phyloP scores from a whole-genome alignment of 1,140 invertebrate genomes.

The Leptinotarsa lineolata region DNA sequence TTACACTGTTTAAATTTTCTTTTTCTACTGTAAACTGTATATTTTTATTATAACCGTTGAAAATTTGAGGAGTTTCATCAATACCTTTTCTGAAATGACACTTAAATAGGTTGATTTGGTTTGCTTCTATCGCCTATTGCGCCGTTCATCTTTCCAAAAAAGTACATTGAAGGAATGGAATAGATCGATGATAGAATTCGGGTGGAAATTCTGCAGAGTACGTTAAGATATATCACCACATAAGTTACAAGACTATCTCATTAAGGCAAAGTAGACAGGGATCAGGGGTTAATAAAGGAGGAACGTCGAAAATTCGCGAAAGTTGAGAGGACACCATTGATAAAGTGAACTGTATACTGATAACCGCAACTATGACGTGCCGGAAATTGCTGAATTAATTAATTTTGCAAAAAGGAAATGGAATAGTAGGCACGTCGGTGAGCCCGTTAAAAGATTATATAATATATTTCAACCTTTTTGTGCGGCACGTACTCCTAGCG shows the following conservation, averaged over 20 bases:
- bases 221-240: conserved; percentile 6
- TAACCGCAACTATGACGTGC: conserved; percentile 6
- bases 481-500: not conserved
- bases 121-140: no score
- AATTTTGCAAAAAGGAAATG: not conserved
- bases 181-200: not conserved
- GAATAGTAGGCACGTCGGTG: conserved; percentile 4
- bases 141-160: no score
- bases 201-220: not conserved
- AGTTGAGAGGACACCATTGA: conserved; percentile 7
- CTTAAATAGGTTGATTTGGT: no score
- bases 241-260: conserved; percentile 8
- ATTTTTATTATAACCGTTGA: no score
- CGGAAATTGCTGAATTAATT: conserved; percentile 3
- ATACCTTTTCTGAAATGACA: no score
- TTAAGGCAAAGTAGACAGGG: conserved; percentile 7
- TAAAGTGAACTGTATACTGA: conserved; percentile 5
- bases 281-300: conserved; percentile 1
- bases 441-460: not conserved
- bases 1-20: no score
- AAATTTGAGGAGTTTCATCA: no score
- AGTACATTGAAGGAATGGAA: not conserved
- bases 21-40: no score
- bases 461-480: conserved; percentile 4
- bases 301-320: conserved; percentile 5